Evolutionary conservation across 2,113 vertebrate genomes (phyloP).

Genomic region (Rostratula benghalensis): DNA sequence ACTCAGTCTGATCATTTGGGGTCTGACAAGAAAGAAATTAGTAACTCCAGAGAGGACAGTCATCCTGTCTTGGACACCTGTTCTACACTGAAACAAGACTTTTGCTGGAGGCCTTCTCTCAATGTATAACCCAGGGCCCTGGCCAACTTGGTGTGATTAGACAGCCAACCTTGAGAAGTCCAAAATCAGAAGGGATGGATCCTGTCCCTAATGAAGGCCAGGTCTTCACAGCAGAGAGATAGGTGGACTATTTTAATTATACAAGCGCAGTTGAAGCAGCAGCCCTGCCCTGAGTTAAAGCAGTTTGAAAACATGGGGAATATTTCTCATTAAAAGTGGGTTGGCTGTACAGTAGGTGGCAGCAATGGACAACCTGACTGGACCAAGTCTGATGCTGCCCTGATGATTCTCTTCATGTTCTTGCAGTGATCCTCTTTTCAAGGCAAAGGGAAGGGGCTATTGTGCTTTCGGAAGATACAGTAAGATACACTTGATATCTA

Average conservation of each 20-base stretch:
- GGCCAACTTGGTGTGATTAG: neutral
- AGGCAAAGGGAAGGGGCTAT: neutral
- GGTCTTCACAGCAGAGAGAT: neutral
- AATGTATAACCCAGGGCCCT: neutral
- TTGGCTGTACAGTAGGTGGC: neutral
- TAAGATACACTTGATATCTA: neutral
- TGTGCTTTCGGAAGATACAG: neutral
- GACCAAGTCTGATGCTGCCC: neutral
- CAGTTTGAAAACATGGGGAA: neutral
- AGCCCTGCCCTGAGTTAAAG: neutral
- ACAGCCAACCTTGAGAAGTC: fast-evolving
- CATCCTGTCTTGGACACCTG: neutral
- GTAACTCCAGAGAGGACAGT: neutral
- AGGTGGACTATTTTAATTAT: neutral
- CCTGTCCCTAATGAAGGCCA: neutral
- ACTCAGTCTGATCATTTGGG: neutral
- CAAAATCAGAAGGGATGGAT: neutral
- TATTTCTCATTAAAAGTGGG: neutral
- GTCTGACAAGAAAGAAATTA: neutral
- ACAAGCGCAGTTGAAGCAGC: neutral
- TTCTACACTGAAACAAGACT: fast-evolving
- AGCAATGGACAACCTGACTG: neutral
- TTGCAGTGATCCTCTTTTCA: neutral
- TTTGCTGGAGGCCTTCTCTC: neutral
- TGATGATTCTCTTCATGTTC: neutral